These are phyloP conservation scores for Odontomachus brunneus DNA, from an alignment of 1,140 invertebrate species.

Conservation along the genomic window DNA sequence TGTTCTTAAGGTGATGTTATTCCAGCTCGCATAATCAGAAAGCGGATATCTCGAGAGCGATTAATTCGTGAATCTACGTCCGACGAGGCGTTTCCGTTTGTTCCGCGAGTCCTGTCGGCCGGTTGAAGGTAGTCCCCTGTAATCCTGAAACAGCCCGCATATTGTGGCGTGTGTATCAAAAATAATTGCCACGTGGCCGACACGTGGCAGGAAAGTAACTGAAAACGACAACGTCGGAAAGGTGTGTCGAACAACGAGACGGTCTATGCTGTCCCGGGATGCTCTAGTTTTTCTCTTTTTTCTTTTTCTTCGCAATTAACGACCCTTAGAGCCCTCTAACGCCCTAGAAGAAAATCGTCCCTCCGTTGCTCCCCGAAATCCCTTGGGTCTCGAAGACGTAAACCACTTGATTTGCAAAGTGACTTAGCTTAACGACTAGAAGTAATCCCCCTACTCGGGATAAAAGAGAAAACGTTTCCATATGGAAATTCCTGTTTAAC, in stretches of 20 bases:
- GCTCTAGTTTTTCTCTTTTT: background rate
- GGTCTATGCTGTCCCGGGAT: background rate
- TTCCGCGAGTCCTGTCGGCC: no score
- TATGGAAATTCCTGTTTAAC: background rate
- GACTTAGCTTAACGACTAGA: conserved; percentile 13
- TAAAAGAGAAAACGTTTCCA: background rate
- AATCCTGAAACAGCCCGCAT: background rate
- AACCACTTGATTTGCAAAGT: background rate
- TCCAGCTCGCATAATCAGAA: no score
- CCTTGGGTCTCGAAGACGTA: conserved; percentile 9
- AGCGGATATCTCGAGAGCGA: no score
- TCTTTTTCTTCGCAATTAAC: background rate
- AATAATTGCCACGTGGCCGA: conserved; percentile 5
- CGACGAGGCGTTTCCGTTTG: no score
- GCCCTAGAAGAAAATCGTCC: background rate
- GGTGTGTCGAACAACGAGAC: conserved; percentile 15
- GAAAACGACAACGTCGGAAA: background rate
- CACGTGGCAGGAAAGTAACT: background rate
- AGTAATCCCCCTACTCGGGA: background rate
- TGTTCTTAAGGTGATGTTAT: no score
- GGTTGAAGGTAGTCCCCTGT: no score
- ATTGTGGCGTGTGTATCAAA: conserved; percentile 19
- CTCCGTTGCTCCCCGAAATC: background rate
- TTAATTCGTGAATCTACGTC: no score
- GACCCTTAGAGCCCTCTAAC: background rate